Evolutionary conservation across 2,797 vertebrate genomes (phyloP).

Genomic region (Poecile montanus): DNA sequence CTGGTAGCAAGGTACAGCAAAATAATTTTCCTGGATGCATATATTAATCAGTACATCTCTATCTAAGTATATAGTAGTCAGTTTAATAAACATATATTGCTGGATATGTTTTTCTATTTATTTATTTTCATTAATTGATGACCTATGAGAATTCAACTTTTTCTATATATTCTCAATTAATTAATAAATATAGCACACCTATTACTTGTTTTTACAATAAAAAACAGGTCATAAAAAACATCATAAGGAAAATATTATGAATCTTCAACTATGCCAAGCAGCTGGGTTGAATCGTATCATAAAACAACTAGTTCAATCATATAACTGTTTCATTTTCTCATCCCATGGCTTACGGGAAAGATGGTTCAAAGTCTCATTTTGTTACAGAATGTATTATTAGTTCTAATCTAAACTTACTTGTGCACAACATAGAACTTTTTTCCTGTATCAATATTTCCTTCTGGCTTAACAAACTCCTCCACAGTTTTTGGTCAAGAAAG

Average conservation of each 20-base stretch:
- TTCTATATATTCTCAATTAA: not conserved
- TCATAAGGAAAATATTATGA: not conserved
- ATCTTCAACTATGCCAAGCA: not conserved
- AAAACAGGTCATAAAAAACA: not conserved
- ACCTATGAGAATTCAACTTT: not conserved
- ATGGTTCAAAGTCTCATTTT: not conserved
- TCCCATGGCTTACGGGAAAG: not conserved
- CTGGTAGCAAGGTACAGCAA: not conserved
- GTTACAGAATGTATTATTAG: not conserved
- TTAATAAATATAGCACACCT: not conserved
- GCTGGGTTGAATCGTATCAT: not conserved
- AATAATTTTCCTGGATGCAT: not conserved
- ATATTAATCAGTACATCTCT: not conserved
- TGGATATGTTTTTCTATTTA: not conserved
- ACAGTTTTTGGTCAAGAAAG: not conserved
- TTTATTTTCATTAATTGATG: not conserved
- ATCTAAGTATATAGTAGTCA: not conserved
- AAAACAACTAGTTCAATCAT: not conserved
- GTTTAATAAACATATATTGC: not conserved
- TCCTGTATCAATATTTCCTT: not conserved
- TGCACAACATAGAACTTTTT: not conserved
- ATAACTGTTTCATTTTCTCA: not conserved
- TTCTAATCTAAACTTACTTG: not conserved
- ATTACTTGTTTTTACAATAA: not conserved
- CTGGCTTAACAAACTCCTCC: not conserved